Conservation (phyloP, 2,113 vertebrate genomes). For the Chaetorhynchus papuensis region DNA sequence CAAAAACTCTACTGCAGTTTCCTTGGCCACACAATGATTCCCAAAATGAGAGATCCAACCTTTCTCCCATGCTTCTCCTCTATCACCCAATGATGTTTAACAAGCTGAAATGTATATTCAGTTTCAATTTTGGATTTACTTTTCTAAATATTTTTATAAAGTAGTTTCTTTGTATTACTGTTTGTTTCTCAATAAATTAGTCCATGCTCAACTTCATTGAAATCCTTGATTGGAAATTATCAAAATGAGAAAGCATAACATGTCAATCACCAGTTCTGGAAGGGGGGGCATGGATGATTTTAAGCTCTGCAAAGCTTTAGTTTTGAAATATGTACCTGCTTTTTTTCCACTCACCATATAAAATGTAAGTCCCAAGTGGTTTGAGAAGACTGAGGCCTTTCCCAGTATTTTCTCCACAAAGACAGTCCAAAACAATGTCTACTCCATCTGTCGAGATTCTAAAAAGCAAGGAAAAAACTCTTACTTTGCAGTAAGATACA, state of each 20-base stretch:
- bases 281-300: neutral
- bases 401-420: conserved; percentile 95
- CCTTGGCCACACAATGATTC: neutral
- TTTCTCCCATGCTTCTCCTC: neutral
- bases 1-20: neutral
- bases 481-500: neutral
- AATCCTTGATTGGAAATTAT: neutral
- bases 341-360: conserved; percentile 84
- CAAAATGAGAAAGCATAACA: neutral
- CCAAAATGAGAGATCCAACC: neutral
- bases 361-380: conserved; percentile 94
- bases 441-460: conserved; percentile 95
- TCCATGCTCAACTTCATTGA: neutral
- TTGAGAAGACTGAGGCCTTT: conserved; percentile 94
- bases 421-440: conserved; percentile 93
- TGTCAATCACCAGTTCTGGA: neutral
- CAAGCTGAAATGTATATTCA: neutral
- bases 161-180: neutral
- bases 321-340: neutral
- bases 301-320: neutral
- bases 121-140: neutral
- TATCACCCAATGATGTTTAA: neutral
- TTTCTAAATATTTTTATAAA: neutral
- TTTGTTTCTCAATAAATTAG: neutral
- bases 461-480: neutral